Evolutionary conservation across 1,140 invertebrate genomes (phyloP).

Genomic region (Heterodera schachtii): DNA sequence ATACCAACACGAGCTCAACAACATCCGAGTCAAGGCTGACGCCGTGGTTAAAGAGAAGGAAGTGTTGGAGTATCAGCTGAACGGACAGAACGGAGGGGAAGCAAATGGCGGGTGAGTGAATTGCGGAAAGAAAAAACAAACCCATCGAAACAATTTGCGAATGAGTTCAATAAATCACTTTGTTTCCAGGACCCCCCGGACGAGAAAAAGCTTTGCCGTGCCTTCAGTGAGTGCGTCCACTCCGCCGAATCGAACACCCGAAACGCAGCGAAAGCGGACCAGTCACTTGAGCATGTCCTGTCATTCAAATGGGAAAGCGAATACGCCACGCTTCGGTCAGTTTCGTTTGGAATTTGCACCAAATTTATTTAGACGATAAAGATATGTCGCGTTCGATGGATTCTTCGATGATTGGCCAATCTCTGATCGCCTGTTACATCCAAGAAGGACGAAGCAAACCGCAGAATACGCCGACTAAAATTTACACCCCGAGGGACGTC

Average conservation of each 20-base stretch:
- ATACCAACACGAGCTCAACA: constrained; percentile 4
- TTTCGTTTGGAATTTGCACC: neutral
- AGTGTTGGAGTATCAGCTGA: constrained; percentile 26
- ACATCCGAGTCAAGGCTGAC: constrained; percentile 10
- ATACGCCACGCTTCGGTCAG: neutral
- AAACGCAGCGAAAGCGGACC: neutral
- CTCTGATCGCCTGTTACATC: constrained; percentile 19
- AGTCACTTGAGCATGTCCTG: neutral
- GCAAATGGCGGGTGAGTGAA: neutral
- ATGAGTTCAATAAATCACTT: neutral
- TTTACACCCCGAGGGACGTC: constrained; percentile 14
- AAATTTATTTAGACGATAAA: constrained; percentile 6
- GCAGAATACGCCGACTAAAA: constrained; percentile 28
- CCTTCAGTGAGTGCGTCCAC: neutral
- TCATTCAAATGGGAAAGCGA: neutral
- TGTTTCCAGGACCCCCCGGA: neutral
- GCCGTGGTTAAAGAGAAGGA: constrained; percentile 23
- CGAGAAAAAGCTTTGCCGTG: neutral
- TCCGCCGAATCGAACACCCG: neutral
- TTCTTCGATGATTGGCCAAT: neutral
- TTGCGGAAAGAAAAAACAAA: neutral
- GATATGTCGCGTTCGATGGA: constrained; percentile 30
- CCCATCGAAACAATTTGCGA: too few species aligned
- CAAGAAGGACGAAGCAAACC: constrained; percentile 16
- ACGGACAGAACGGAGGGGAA: neutral